A percentile compares a stretch with the other conserved stretches of the same genome.
Conservation (phyloP, 2,113 vertebrate species). For the Caranx ignobilis region DNA sequence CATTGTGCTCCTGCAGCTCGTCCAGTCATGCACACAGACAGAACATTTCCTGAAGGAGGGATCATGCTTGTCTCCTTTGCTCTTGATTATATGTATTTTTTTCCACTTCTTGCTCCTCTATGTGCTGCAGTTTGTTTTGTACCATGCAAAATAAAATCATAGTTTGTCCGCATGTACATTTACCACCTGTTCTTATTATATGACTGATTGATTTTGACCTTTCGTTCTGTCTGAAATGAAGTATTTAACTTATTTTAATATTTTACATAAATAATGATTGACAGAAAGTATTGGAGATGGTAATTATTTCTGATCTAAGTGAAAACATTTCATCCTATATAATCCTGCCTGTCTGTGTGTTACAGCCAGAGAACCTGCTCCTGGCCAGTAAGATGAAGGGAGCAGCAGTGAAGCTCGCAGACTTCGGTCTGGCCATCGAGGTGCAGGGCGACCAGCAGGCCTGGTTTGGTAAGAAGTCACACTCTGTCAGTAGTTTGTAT, state of each 20-base stretch:
- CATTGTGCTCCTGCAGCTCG: constrained; percentile 52
- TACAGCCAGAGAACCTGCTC: constrained; percentile 96
- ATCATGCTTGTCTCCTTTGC: constrained; percentile 20
- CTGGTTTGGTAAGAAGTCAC: constrained; percentile 94
- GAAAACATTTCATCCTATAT: not conserved
- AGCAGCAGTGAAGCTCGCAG: constrained; percentile 97
- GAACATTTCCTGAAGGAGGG: constrained; percentile 42
- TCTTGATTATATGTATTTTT: constrained; percentile 24
- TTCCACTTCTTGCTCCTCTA: not conserved
- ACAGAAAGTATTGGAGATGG: not conserved
- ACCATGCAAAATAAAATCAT: not conserved
- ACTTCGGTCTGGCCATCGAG: constrained; percentile 98
- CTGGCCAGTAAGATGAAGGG: constrained; percentile 99
- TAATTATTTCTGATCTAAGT: not conserved
- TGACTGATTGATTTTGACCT: too few relatives aligned
- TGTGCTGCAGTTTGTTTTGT: not conserved
- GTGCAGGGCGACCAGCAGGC: constrained; percentile 99
- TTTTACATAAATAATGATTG: not conserved
- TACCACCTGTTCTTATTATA: not conserved
- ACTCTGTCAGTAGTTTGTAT: not conserved
- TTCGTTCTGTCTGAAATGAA: not conserved
- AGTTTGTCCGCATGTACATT: not conserved
- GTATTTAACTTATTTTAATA: not conserved
- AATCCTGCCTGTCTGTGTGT: constrained; percentile 18
- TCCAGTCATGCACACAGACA: constrained; percentile 45